Conservation (phyloP, 1,140 invertebrate genomes). For the Euborellia annulipes region DNA sequence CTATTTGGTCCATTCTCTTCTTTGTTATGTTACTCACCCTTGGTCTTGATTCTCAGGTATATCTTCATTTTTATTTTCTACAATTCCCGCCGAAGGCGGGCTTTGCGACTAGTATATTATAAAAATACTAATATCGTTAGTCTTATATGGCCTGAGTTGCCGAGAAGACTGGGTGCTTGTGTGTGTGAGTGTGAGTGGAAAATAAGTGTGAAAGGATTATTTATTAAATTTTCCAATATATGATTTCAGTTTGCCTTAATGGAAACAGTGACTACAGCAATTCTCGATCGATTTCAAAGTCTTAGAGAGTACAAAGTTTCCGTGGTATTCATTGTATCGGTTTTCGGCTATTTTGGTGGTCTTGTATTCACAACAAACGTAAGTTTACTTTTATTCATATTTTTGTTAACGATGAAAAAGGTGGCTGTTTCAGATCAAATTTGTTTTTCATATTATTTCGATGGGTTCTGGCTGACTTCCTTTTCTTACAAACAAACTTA, state of each 20-base stretch:
- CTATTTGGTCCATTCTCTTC: slow-evolving; percentile 71
- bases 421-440: no score
- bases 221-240: no score
- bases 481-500: background rate
- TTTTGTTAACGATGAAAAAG: background rate
- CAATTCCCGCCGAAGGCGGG: no score
- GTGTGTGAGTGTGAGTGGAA: no score
- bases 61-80: no score
- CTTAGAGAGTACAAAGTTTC: slow-evolving; percentile 23
- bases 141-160: no score
- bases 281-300: slow-evolving; percentile 30
- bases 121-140: no score
- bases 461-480: background rate
- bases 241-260: slow-evolving; percentile 20
- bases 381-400: slow-evolving; percentile 10
- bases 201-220: no score
- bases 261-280: slow-evolving; percentile 33
- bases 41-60: slow-evolving; percentile 59
- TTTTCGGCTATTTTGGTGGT: slow-evolving; percentile 22
- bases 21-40: slow-evolving; percentile 69
- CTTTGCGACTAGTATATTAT: no score
- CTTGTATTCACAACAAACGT: slow-evolving; percentile 22
- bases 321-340: slow-evolving; percentile 20
- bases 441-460: no score
- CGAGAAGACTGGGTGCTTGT: no score